phyloP scores from a whole-genome alignment of 2,113 vertebrate species.

The Corythaixoides concolor region DNA sequence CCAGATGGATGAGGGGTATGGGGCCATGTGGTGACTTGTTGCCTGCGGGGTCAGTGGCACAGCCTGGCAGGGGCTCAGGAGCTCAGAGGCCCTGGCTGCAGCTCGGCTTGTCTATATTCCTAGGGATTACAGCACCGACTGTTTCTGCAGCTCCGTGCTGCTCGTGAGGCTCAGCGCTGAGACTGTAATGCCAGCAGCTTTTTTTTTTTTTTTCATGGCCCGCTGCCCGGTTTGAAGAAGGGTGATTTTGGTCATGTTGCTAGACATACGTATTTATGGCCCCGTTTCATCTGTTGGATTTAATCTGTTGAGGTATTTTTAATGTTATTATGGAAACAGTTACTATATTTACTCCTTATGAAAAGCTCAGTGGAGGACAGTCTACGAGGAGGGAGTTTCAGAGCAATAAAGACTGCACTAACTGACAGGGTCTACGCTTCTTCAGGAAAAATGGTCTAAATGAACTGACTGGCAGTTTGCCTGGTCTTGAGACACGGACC shows the following conservation, averaged over 20 bases:
- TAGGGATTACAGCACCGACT: not conserved
- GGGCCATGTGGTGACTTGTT: not conserved
- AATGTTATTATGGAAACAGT: conserved; percentile 61
- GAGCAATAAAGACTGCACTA: not conserved
- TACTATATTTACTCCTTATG: conserved; percentile 55
- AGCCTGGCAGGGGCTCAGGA: not conserved
- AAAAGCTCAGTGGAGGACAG: not conserved
- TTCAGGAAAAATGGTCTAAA: not conserved
- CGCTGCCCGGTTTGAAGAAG: conserved; percentile 44
- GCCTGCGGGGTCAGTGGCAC: not conserved
- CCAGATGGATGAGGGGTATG: not conserved
- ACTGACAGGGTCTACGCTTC: not conserved
- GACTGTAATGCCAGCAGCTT: conserved; percentile 8
- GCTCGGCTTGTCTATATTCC: fast-evolving
- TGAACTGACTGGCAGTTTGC: conserved; percentile 21
- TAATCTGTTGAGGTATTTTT: conserved; percentile 53
- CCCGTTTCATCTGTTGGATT: conserved; percentile 40
- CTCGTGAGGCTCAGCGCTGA: not conserved
- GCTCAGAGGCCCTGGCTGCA: not conserved
- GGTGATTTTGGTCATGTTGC: conserved; percentile 55
- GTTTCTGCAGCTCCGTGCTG: not conserved
- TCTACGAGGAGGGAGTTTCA: not conserved
- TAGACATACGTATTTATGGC: conserved; percentile 52
- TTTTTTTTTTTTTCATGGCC: conserved; percentile 29
- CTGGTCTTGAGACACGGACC: not conserved